These are phyloP conservation scores for Holocentrus rufus DNA, from an alignment of 2,797 vertebrate species.

Conservation along the genomic window DNA sequence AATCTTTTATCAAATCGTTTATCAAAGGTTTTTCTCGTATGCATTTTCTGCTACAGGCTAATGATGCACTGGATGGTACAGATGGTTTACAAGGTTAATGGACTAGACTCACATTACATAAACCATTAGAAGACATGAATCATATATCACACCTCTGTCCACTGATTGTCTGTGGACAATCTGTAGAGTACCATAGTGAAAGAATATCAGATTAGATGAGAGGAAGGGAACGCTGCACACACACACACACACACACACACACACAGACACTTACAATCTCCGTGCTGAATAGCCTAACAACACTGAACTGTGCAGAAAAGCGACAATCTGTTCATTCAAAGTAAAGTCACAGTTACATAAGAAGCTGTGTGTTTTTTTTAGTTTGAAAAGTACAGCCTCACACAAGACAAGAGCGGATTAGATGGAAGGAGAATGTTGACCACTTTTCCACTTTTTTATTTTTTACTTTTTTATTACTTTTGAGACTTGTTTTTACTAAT, in stretches of 20 bases:
- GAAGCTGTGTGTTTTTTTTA: constrained; percentile 28
- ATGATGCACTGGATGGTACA: not conserved
- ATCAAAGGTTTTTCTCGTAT: not conserved
- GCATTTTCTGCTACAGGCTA: not conserved
- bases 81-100: not conserved
- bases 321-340: constrained; percentile 56
- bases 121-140: not conserved
- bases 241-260: not conserved
- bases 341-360: constrained; percentile 51
- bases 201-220: too few relatives aligned
- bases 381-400: not conserved
- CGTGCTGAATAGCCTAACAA: constrained; percentile 14
- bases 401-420: not conserved
- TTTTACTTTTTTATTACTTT: not conserved
- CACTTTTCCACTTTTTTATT: not conserved
- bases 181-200: too few relatives aligned
- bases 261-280: constrained; percentile 6
- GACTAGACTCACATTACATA: not conserved
- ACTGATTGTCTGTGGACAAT: not conserved
- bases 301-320: constrained; percentile 33
- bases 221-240: not conserved
- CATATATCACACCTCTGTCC: not conserved
- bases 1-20: not conserved
- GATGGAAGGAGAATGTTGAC: too few relatives aligned
- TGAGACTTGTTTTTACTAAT: not conserved